Base-by-base conservation (phyloP, 1,140 invertebrate species). In the Muscidifurax raptorellus region DNA sequence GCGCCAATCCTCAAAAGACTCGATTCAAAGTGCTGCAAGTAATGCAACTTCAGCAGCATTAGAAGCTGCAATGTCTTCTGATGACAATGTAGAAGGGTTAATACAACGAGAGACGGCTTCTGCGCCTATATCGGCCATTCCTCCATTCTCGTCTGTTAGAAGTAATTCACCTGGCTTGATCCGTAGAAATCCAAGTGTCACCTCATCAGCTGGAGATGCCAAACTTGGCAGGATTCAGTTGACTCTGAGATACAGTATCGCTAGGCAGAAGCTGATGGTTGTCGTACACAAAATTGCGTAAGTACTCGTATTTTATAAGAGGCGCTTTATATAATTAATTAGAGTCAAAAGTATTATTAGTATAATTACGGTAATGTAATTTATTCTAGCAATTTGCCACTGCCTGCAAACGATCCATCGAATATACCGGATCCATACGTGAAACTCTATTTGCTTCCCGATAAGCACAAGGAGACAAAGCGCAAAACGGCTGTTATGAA, bases 401-500 rank as follows among this genome's bases (percentile, higher is more conserved):
- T 97, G 28, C 91, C 91, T 10, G 86, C 86, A 52, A 97, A 97
- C 87, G 98, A 98, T 92, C 96, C 96, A 25, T 95, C 95, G 78
- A 97, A 97, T 90, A 96, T 98, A 87, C 98, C 98, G 1, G 98
- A 99, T 94, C 98, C 98, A 0, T 99, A 99, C 91, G 97, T 99
- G 0, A 98, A 98, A 90, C 92, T 99, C 27, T 98, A 99, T 91
- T 94, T 99, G 59, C 92, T 99, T 59, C 98, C 98, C 0, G 98
- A 98, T 86, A 94, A 96, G 47, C 95, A 96, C 30, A 97, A 97
- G 92, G 96, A 98, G 88, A 96, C 96, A 0, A 99, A 99, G 92
- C 95, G 97, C 44, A 99, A 99, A 93, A 99, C 98, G 18, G 95
- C 95, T 87, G 96, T 97, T 27, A 94, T 97, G 80, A 97, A 98